These are phyloP conservation scores for Xenopus petersii DNA, from an alignment of 2,797 vertebrate genomes.

Conservation along the genomic window DNA sequence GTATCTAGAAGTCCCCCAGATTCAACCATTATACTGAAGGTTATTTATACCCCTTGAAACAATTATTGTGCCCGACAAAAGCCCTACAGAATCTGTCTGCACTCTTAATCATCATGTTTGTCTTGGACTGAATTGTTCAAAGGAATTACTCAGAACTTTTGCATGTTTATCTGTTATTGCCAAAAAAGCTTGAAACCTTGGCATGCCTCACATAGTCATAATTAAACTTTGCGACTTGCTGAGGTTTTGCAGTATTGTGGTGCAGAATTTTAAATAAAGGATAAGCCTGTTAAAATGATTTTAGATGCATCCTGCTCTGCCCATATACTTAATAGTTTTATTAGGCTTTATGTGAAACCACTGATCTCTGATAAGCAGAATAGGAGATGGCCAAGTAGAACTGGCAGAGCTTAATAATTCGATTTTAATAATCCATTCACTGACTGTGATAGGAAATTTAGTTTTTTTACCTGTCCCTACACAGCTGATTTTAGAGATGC, in stretches of 20 bases:
- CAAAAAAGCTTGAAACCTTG: slow-evolving; percentile 44
- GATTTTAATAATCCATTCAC: no score
- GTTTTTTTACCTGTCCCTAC: no score
- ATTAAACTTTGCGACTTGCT: slow-evolving; percentile 49
- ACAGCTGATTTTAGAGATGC: no score
- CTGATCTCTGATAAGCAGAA: slow-evolving; percentile 11
- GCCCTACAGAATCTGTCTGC: slow-evolving; percentile 54
- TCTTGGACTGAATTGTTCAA: slow-evolving; percentile 52
- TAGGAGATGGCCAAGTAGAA: not conserved
- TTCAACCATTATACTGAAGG: slow-evolving; percentile 16
- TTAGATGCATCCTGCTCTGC: slow-evolving; percentile 50
- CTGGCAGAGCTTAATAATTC: not conserved
- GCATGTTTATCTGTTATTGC: slow-evolving; percentile 54
- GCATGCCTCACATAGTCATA: slow-evolving; percentile 37
- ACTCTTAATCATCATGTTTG: slow-evolving; percentile 54
- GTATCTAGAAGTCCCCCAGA: not conserved
- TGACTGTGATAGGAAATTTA: no score
- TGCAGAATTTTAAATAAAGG: slow-evolving; percentile 54
- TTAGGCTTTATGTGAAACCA: not conserved
- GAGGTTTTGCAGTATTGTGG: slow-evolving; percentile 50
- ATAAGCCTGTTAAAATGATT: slow-evolving; percentile 60
- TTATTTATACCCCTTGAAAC: slow-evolving; percentile 50
- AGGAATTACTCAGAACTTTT: slow-evolving; percentile 55
- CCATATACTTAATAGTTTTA: slow-evolving; percentile 7
- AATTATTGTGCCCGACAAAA: slow-evolving; percentile 48